These are phyloP conservation scores for Catharus bicknelli DNA, from an alignment of 2,113 vertebrate genomes.

Conservation along the genomic window DNA sequence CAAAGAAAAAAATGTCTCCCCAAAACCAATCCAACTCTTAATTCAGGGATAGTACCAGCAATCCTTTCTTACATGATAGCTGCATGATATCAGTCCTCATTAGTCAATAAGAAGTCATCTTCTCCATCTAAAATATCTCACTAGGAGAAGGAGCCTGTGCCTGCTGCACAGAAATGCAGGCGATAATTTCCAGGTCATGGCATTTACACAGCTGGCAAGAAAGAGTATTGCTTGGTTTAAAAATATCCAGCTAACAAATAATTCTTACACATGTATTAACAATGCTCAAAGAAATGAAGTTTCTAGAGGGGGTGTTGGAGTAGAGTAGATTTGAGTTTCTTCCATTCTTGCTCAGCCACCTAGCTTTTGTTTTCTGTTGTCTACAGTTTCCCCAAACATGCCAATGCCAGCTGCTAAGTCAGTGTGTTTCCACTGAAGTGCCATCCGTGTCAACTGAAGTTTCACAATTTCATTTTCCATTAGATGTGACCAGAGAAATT, in stretches of 20 bases:
- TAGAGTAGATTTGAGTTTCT: not conserved
- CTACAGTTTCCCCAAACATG: not conserved
- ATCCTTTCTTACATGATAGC: not conserved
- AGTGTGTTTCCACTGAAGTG: not conserved
- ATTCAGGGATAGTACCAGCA: constrained; percentile 42
- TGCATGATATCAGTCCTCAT: not conserved
- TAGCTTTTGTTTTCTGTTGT: not conserved
- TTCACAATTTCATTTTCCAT: constrained; percentile 15
- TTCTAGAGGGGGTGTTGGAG: not conserved
- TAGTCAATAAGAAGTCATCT: not conserved
- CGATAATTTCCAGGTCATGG: not conserved
- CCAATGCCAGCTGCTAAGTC: constrained; percentile 14
- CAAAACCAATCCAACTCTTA: not conserved
- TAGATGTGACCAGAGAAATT: not conserved
- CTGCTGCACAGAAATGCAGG: not conserved
- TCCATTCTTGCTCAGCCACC: not conserved
- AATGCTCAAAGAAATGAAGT: not conserved
- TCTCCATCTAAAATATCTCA: not conserved
- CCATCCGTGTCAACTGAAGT: not conserved
- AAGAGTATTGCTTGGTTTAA: not conserved
- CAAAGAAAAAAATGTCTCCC: not conserved
- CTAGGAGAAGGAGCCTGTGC: not conserved
- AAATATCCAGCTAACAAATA: not conserved
- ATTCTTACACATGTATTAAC: not conserved
- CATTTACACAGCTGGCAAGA: not conserved